phyloP scores from a whole-genome alignment of 2,797 vertebrate genomes.

The Halcyon smyrnensis region DNA sequence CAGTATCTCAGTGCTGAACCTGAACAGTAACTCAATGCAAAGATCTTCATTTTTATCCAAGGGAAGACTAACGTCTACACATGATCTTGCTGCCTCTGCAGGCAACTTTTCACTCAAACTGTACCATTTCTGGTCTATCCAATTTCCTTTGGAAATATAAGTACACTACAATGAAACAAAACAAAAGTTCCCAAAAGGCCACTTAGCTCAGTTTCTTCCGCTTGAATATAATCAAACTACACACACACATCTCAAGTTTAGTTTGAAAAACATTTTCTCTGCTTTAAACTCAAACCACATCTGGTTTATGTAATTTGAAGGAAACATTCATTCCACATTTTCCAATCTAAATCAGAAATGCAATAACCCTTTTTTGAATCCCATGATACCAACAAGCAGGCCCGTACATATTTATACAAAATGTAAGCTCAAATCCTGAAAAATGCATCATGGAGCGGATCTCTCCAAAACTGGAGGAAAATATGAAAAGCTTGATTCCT shows the following conservation, averaged over 20 bases:
- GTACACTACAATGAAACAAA: background rate
- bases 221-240: slow-evolving; percentile 36
- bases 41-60: background rate
- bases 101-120: background rate
- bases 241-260: background rate
- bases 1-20: background rate
- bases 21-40: background rate
- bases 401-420: background rate
- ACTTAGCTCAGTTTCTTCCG: slow-evolving; percentile 19
- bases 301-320: slow-evolving; percentile 23
- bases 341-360: slow-evolving; percentile 22
- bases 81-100: background rate
- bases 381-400: background rate
- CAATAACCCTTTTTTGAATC: background rate
- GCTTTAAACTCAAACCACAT: slow-evolving; percentile 34
- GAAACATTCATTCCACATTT: slow-evolving; percentile 31
- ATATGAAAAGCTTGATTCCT: background rate
- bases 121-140: background rate
- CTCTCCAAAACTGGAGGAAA: background rate
- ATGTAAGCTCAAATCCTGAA: background rate
- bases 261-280: slow-evolving; percentile 4
- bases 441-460: background rate
- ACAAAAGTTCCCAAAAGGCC: background rate
- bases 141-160: slow-evolving; percentile 1
- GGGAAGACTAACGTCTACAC: background rate